Conservation (phyloP, 2,888 invertebrate genomes). For the Seladonia tumulorum region DNA sequence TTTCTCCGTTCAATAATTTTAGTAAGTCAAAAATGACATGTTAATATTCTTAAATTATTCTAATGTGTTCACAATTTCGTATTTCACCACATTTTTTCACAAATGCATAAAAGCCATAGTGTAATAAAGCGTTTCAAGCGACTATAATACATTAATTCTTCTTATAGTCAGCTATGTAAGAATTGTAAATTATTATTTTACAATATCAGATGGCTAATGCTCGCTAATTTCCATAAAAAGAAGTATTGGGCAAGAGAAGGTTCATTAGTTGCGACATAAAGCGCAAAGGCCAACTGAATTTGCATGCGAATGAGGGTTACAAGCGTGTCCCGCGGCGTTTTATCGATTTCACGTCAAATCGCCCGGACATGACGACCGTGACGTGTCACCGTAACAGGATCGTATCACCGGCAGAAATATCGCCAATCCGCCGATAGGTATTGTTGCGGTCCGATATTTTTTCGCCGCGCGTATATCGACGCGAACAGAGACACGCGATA, state of each 20-base stretch:
- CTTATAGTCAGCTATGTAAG: not conserved
- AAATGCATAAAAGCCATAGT: not conserved
- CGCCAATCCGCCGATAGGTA: conserved; percentile 66
- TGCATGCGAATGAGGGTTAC: not conserved
- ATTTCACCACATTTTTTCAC: no score
- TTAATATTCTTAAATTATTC: no score
- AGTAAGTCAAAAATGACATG: no score
- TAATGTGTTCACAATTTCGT: no score
- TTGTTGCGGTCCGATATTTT: conserved; percentile 65
- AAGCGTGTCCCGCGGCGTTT: not conserved
- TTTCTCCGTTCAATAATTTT: no score
- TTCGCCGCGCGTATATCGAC: conserved; percentile 51
- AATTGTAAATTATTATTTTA: not conserved
- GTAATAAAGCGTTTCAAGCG: not conserved
- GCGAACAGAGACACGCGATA: conserved; percentile 53
- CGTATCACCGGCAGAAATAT: conserved; percentile 68
- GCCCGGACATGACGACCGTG: conserved; percentile 71
- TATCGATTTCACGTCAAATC: conserved; percentile 69
- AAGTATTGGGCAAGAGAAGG: not conserved
- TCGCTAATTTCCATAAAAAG: not conserved
- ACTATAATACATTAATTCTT: not conserved
- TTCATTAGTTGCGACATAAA: not conserved
- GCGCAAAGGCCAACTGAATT: not conserved
- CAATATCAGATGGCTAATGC: not conserved
- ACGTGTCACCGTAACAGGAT: conserved; percentile 78